Base-by-base conservation (phyloP, 2,113 vertebrate genomes). In the Xenopus borealis region DNA sequence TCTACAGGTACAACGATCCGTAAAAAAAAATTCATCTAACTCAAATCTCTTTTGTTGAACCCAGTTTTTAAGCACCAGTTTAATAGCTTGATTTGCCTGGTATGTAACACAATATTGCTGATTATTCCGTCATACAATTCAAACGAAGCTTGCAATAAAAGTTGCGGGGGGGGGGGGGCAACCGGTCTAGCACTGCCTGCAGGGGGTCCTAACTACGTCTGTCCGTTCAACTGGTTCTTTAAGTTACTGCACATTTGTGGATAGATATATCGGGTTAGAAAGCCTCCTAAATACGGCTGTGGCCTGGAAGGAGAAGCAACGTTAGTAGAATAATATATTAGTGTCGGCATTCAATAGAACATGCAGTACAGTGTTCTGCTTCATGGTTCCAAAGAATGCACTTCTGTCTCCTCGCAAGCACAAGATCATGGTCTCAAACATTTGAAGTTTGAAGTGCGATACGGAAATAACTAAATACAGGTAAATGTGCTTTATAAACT, bases 301-400 rank as follows among this genome's bases (percentile, higher is more conserved):
- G 84, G 83, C 69, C 83, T 80, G 63, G 79, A 40, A 40, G 33
- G 75, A 80, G 80, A 84, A 52, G 79, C 84, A 57, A 83, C 80
- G 66, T 66, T 65, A 78, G 78, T 81, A 79, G 72, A 85, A 82
- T 70, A 78, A 80, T 78, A 82, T 50, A 50, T 50, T 78, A 79
- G 81, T 69, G 30, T 78, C 80, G 79, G 77, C 45, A 82, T 81
- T 80, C 83, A 79, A 80, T 68, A 85, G 85, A 80, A 82, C 78
- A 78, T 85, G 85, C 78, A 82, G 83, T 82, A 80, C 84, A 80
- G 59, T 69, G 77, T 62, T 85, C 85, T 83, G 86, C 83, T 83
- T 81, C 76, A 77, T 85, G 79, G 87, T 86, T 86, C 83, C 81
- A 82, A 82, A 89, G 86, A 86, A 88, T 89, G 88, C 86, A 84